Evolutionary conservation across 2,797 vertebrate species (phyloP), one percentile per base, ranked within the genome.

Genomic region (Euphonia xanthogaster): DNA sequence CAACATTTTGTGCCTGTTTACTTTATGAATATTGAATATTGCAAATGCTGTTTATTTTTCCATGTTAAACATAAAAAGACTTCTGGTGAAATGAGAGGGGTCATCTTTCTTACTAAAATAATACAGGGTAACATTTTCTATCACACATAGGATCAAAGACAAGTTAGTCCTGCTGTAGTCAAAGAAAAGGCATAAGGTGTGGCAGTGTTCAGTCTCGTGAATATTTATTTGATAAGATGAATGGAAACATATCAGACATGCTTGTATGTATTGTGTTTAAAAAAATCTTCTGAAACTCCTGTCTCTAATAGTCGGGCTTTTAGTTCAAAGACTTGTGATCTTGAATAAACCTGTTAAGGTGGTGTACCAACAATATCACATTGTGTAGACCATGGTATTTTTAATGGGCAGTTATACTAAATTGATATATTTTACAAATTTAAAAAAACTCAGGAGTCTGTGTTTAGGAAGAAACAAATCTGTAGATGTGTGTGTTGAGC

Each of bases 1-100:
- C 45, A 92, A 67, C 2, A 3, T 83, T 82, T 67, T 61, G 5
- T 88, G 33, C 57, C 18, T 33, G 2, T 57, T 94, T 61, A 15
- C 27, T 86, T 71, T 50, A 13, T 66, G 6, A 72, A 16, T 86
- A 48, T 5, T 83, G n/a, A 77, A 74, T 80, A 66, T 65, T 60
- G 47, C 60, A 91, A 86, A 40, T 58, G 15, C 25, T 55, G 35
- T n/a, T 78, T 60, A 30, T 87, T 93, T 88, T 93, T 77, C 42
- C 8, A 2, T n/a, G 10, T 73, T 66, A 22, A 48, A 60, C 18
- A 24, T 18, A 28, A 54, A 55, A 83, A 22, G 17, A 37, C 71
- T 71, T 80, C 20, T 75, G 28, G 23, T 91, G 61, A 85, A 92
- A 77, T 60, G 30, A 75, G 31, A 88, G 63, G 47, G 10, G 4